Evolutionary conservation across 1,140 invertebrate species (phyloP), one percentile per base, ranked within the genome.

Genomic region (Aphelenchoides besseyi): DNA sequence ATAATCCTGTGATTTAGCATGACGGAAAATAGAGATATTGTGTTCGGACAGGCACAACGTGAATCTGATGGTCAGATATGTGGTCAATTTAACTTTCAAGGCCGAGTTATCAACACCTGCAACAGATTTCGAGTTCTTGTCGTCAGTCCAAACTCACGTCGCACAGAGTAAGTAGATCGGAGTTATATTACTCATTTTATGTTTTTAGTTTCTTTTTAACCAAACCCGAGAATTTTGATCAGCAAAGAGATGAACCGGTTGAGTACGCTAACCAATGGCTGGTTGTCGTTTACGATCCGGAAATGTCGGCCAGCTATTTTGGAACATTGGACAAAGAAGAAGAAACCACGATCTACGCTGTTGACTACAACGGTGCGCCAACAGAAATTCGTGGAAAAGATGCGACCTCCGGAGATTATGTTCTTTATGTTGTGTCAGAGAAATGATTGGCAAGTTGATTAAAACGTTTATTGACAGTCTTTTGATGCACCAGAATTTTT

Each of bases 191-290:
- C 18, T 33, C 55, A 8, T 18, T 59, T 59, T 5, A 29, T 33
- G 55, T 33, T 59, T 59, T 28, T 33, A 59, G 55, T 8, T 59
- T 59, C 18, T 59, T 59, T 5, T 59, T 18, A 59, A 5, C 23
- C 12, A 59, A 59, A 18, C 55, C 55, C 5, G 55, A 59, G 18
- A 59, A 59, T 16, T 59, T 59, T 33, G 55, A 59, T 59, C 26
- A 5, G 5, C 5, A 18, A 33, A 5, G 18, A 59, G 5, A 59
- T 23, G 18, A 5, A 8, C 5, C 55, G 5, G 55, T 59, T 23
- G 55, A 59, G 5, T 59, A 59, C 55, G 26, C 23, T 23, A 23
- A 59, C 18, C 5, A 59, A 28, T 5, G 5, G 55, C 55, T 59
- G 55, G 18, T 59, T 59, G 5, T 59, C 5, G 12, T 29, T 5